Conservation (phyloP, 2,113 vertebrate species). For the Andinoacara biseriatus region DNA sequence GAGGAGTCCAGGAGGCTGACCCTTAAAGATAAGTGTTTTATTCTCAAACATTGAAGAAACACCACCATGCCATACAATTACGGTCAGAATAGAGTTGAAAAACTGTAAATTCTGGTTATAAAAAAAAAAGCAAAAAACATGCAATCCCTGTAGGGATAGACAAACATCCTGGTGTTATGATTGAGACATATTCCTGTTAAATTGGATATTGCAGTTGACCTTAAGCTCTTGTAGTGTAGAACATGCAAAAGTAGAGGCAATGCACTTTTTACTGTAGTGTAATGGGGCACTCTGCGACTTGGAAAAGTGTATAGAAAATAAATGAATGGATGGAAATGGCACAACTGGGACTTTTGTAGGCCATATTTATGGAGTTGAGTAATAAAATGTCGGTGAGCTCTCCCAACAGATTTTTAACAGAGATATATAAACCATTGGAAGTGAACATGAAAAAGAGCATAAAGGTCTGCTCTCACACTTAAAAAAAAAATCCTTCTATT, state of each 20-base stretch:
- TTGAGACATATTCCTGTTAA: neutral
- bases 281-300: neutral
- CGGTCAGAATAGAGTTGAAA: neutral
- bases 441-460: neutral
- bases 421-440: neutral
- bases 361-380: constrained; percentile 14
- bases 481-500: neutral
- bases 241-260: neutral
- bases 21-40: neutral
- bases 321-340: constrained; percentile 9
- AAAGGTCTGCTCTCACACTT: neutral
- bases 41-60: neutral
- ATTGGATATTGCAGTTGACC: neutral
- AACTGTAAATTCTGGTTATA: too few species aligned
- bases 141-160: too few species aligned
- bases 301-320: constrained; percentile 1
- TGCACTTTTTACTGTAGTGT: neutral
- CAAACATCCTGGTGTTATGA: neutral
- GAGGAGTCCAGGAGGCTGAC: neutral
- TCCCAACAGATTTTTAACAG: constrained; percentile 32
- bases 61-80: too few species aligned
- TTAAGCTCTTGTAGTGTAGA: neutral
- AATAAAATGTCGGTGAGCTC: constrained; percentile 4
- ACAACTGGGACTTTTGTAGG: constrained; percentile 11
- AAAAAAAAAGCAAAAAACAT: too few species aligned